phyloP scores from a whole-genome alignment of 2,888 invertebrate genomes.

The Abscondita cerata region DNA sequence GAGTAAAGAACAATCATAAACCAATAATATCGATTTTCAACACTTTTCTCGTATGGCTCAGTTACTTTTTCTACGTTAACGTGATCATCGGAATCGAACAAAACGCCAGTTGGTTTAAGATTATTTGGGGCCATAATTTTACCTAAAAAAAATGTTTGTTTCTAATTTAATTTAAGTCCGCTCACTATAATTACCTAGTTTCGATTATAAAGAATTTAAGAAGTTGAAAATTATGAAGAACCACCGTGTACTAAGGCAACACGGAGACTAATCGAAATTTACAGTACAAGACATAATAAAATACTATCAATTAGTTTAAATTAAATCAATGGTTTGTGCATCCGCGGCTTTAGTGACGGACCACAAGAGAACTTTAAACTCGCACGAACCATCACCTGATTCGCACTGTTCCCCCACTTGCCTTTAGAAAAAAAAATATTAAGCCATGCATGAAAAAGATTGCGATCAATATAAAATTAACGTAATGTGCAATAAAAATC shows the following conservation, averaged over 20 bases:
- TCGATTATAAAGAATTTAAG: no score
- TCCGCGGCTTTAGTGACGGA: not conserved
- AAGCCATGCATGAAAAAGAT: no score
- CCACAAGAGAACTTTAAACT: conserved; percentile 6
- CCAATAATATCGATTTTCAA: conserved; percentile 62
- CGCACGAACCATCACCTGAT: conserved; percentile 8
- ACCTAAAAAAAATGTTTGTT: conserved; percentile 12
- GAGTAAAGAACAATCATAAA: conserved; percentile 78
- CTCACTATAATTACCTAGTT: no score
- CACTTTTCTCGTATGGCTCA: conserved; percentile 48
- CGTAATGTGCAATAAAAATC: no score
- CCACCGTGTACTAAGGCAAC: not conserved
- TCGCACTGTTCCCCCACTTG: not conserved
- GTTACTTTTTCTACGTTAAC: conserved; percentile 39
- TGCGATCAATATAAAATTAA: no score
- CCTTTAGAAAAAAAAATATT: not conserved
- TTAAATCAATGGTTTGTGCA: conserved; percentile 5
- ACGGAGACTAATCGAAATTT: no score
- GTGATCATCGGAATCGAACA: conserved; percentile 72
- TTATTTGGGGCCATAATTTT: conserved; percentile 52
- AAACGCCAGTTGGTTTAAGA: conserved; percentile 62
- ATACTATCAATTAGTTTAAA: conserved; percentile 9
- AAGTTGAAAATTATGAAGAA: not conserved
- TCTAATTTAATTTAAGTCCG: no score
- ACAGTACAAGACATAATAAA: not conserved